Evolutionary conservation across 2,888 invertebrate species (phyloP), one percentile per base, ranked within the genome.

Genomic region (Smittia aterrima): DNA sequence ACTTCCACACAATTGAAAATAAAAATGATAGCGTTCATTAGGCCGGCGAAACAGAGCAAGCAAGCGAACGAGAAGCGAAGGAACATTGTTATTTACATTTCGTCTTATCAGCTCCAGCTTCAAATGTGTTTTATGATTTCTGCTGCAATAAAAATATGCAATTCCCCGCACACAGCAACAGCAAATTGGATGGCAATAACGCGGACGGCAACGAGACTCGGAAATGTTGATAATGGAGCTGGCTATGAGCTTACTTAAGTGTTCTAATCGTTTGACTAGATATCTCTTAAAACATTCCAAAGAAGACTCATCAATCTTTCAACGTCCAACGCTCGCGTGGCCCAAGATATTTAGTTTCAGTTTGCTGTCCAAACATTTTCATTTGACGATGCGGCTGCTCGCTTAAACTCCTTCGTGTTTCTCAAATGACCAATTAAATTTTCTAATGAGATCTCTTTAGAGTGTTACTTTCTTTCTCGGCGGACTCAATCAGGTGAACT

Each of bases 21-120:
- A 70, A 70, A 70, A 70, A 70, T 70, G 70, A 70, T 70, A 54
- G 41, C 41, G 41, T 67, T 67, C 67, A 67, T 67, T 67, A 67
- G 70, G 20, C 68, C 24, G 68, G 41, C 24, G 47, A 40, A 68
- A 38, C 20, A 16, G 40, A 53, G 16, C 16, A 16, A 4, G 4
- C n/a, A 3, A 62, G 16, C 41, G 25, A 68, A 41, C 41, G 47
- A 68, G 25, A 41, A 41, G 70, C 41, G 53, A 41, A 70, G 25
- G 25, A 54, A 70, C 58, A 22, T 4, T 47, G 38, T 47, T 47
- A n/a, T 70, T 27, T 70, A 24, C 70, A 41, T 54, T 47, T 54
- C 47, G 47, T 16, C 18, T 18, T 53, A 70, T 53, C 53, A 54
- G 53, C 18, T 70, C 53, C 22, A 1, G 32, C 32, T 32, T 54